These are phyloP conservation scores for Geotrypetes seraphini DNA, from an alignment of 2,797 vertebrate species.

Conservation along the genomic window DNA sequence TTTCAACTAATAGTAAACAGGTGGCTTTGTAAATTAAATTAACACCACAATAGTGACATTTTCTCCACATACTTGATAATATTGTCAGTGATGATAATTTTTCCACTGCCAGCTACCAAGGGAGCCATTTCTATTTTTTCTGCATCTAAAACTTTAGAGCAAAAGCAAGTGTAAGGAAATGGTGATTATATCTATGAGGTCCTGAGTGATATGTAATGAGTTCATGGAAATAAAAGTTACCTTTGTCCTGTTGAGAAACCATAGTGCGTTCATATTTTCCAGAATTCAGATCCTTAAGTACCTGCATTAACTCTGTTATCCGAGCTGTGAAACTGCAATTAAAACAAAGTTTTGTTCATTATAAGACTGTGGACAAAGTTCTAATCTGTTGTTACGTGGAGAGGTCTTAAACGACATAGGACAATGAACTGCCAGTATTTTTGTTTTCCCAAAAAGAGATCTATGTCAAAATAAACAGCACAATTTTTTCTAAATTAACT, in stretches of 20 bases:
- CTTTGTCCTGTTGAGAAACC: slow-evolving; percentile 75
- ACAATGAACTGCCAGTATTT: no score
- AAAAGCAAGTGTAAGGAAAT: slow-evolving; percentile 10
- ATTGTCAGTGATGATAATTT: slow-evolving; percentile 76
- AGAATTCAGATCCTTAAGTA: slow-evolving; percentile 84
- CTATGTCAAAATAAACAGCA: no score
- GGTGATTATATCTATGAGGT: not conserved
- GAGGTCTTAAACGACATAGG: no score
- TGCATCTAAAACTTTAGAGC: slow-evolving; percentile 39
- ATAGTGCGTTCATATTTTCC: slow-evolving; percentile 94
- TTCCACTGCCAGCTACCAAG: slow-evolving; percentile 79
- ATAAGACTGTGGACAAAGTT: no score
- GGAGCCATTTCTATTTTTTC: slow-evolving; percentile 42
- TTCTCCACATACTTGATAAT: slow-evolving; percentile 76
- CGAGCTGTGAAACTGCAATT: slow-evolving; percentile 81
- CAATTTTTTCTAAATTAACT: no score
- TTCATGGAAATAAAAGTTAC: slow-evolving; percentile 42
- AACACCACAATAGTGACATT: no score
- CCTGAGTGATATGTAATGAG: not conserved
- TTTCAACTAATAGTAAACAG: not conserved
- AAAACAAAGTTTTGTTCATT: no score
- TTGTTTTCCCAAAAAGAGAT: no score
- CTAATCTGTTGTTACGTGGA: no score
- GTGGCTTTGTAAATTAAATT: no score
- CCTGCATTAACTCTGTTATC: slow-evolving; percentile 91